A percentile compares a stretch with the other conserved stretches of the same genome.
Evolutionary conservation across 2,888 invertebrate species (phyloP).

Genomic region (Rhagonycha lutea): DNA sequence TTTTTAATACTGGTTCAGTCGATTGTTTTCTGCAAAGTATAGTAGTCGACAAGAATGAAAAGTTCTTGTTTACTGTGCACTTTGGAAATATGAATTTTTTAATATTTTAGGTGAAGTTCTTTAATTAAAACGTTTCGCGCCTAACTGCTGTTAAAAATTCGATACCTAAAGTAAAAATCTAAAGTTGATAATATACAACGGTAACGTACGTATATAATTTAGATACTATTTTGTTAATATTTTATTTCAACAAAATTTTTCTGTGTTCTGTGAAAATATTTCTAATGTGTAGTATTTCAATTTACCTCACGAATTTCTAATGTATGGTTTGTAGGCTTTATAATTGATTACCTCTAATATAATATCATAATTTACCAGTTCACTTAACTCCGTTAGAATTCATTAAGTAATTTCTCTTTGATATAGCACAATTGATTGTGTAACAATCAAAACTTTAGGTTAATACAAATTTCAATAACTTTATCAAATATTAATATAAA

Average conservation of each 20-base stretch:
- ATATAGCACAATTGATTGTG: background rate
- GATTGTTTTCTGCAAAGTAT: constrained; percentile 12
- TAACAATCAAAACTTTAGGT: background rate
- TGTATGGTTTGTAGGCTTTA: background rate
- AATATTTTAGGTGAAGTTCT: constrained; percentile 6
- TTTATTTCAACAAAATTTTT: background rate
- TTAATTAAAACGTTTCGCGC: constrained; percentile 13
- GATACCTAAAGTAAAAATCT: background rate
- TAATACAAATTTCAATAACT: background rate
- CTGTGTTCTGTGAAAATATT: too few relatives aligned
- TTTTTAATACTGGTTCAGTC: constrained; percentile 20
- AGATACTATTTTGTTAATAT: background rate
- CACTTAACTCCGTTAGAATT: background rate
- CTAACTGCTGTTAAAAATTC: constrained; percentile 5
- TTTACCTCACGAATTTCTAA: background rate
- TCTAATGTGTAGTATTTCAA: background rate
- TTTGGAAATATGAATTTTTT: constrained; percentile 15
- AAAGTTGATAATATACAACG: background rate
- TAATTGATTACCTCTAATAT: background rate
- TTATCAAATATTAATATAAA: background rate
- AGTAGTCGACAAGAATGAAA: constrained; percentile 8
- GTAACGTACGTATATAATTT: background rate
- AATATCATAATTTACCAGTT: background rate
- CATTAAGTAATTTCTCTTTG: background rate
- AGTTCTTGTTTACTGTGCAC: constrained; percentile 3